phyloP scores from a whole-genome alignment of 2,797 vertebrate genomes.

The Falco rusticolus region DNA sequence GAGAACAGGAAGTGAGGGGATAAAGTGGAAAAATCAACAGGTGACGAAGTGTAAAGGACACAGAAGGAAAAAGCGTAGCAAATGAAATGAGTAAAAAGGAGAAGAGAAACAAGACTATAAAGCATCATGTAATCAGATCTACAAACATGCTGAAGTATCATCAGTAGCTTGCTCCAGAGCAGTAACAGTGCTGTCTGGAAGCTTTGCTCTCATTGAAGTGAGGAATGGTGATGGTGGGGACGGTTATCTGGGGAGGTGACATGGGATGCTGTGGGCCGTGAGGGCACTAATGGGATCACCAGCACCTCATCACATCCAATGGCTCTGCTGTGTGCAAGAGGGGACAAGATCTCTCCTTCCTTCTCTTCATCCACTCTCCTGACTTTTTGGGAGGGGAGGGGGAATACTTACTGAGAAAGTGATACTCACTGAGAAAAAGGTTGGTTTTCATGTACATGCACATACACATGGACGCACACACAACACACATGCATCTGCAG shows the following conservation, averaged over 20 bases:
- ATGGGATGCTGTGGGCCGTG: neutral
- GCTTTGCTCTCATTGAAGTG: neutral
- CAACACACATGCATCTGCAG: accelerated
- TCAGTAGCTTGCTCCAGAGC: neutral
- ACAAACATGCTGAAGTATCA: neutral
- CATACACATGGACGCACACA: neutral
- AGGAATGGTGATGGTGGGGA: neutral
- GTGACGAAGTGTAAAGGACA: neutral
- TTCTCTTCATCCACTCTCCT: neutral
- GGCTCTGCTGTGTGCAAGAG: neutral
- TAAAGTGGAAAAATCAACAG: neutral
- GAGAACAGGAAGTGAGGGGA: neutral
- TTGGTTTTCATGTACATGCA: neutral
- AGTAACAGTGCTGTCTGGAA: neutral
- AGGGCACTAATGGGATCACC: neutral
- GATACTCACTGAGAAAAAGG: neutral
- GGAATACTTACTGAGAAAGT: neutral
- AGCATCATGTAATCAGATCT: neutral
- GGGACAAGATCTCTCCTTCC: neutral
- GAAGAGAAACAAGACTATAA: neutral
- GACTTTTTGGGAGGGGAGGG: neutral
- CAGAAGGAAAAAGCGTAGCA: neutral
- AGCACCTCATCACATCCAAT: neutral
- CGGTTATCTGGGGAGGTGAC: neutral
- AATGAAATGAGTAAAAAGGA: neutral